Evolutionary conservation across 2,888 invertebrate genomes (phyloP).

Genomic region (Resseliella maxima): DNA sequence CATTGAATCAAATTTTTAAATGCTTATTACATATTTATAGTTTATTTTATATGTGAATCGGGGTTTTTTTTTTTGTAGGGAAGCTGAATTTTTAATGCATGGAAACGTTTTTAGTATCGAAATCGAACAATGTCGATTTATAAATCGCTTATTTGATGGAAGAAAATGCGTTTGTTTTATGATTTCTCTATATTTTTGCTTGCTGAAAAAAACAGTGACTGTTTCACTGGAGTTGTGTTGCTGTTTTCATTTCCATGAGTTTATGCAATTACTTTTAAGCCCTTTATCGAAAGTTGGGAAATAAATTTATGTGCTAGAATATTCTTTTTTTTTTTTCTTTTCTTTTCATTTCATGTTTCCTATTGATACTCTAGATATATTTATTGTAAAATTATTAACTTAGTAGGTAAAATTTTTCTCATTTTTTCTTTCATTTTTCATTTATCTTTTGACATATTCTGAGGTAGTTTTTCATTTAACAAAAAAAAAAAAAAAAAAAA

Average conservation of each 20-base stretch:
- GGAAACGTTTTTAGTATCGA: background rate
- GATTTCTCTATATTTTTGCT: background rate
- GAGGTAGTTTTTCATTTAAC: slow-evolving; percentile 55
- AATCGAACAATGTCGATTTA: too few relatives aligned
- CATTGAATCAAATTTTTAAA: slow-evolving; percentile 51
- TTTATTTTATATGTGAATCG: slow-evolving; percentile 30
- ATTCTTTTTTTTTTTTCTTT: background rate
- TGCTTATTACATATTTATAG: slow-evolving; percentile 40
- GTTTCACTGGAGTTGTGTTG: too few relatives aligned
- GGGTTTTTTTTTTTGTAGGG: slow-evolving; percentile 17
- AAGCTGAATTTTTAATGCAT: background rate
- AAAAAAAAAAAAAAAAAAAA: too few relatives aligned
- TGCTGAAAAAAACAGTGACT: too few relatives aligned
- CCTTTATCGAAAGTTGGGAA: background rate
- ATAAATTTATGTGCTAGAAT: slow-evolving; percentile 41
- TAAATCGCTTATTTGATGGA: too few relatives aligned
- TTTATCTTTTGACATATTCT: slow-evolving; percentile 39
- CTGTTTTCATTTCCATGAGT: background rate
- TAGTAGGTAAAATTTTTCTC: slow-evolving; percentile 39
- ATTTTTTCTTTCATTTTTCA: slow-evolving; percentile 7
- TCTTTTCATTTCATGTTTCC: slow-evolving; percentile 7
- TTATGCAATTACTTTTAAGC: background rate
- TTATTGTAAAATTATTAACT: slow-evolving; percentile 52
- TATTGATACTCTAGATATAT: slow-evolving; percentile 52
- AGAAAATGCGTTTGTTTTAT: background rate